These are phyloP conservation scores for Cetoscarus ocellatus DNA, from an alignment of 2,797 vertebrate species.

Conservation along the genomic window DNA sequence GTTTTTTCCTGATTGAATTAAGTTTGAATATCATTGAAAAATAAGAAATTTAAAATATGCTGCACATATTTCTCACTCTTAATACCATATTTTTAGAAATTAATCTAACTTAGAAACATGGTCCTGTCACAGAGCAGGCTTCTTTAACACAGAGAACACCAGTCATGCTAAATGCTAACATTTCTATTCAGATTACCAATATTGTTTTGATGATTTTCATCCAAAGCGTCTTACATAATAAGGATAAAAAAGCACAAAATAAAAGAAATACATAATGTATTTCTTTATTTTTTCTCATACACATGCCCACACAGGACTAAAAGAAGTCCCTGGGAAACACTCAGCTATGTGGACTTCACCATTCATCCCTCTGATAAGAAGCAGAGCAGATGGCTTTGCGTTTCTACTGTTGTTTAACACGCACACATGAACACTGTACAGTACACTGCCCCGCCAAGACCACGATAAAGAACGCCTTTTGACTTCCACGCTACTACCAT, in stretches of 20 bases:
- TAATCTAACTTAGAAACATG: conserved; percentile 18
- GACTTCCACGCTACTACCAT: conserved; percentile 34
- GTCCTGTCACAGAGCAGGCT: conserved; percentile 14
- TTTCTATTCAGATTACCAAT: conserved; percentile 25
- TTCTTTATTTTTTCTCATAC: conserved; percentile 25
- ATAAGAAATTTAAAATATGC: too few species aligned
- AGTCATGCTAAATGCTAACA: conserved; percentile 2
- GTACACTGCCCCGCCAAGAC: conserved; percentile 21
- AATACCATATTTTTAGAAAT: conserved; percentile 12
- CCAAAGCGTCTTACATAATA: conserved; percentile 5
- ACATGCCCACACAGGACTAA: conserved; percentile 47
- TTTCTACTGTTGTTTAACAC: conserved; percentile 74
- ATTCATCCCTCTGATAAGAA: conserved; percentile 75
- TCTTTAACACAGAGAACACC: conserved; percentile 12
- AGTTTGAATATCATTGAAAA: too few species aligned
- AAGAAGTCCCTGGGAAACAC: conserved; percentile 53
- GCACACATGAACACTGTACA: conserved; percentile 19
- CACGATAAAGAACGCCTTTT: conserved; percentile 46
- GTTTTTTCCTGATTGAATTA: too few species aligned
- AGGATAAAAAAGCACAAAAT: conserved; percentile 26
- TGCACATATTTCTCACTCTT: too few species aligned
- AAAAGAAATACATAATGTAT: conserved; percentile 27
- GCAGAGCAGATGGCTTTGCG: conserved; percentile 69
- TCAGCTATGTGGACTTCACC: conserved; percentile 74
- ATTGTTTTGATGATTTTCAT: conserved; percentile 40